Conservation (phyloP, 2,113 vertebrate genomes). For the Pandion haliaetus region DNA sequence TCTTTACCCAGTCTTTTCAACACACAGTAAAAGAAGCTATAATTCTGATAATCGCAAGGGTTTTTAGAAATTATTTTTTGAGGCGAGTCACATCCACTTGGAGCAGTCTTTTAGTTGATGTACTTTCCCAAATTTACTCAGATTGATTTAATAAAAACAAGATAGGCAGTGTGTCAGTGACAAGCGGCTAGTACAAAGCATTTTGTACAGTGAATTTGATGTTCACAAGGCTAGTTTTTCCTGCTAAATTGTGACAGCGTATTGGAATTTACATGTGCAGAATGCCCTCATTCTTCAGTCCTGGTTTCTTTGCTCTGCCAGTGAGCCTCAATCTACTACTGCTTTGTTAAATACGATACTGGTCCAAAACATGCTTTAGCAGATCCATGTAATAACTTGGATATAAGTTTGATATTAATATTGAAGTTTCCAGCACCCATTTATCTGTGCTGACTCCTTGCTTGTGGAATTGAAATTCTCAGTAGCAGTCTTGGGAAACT, state of each 20-base stretch:
- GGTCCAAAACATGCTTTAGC: not conserved
- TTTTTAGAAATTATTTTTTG: slow-evolving; percentile 44
- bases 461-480: not conserved
- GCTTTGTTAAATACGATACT: not conserved
- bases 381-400: not conserved
- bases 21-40: slow-evolving; percentile 16
- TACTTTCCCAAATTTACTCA: slow-evolving; percentile 40
- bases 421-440: not conserved
- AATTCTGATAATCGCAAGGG: slow-evolving; percentile 44
- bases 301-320: not conserved
- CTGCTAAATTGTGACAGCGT: not conserved
- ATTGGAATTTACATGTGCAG: not conserved
- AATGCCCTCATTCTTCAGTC: not conserved
- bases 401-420: not conserved
- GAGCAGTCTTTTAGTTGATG: slow-evolving; percentile 58
- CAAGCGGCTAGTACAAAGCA: slow-evolving; percentile 27
- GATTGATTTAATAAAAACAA: slow-evolving; percentile 54
- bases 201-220: slow-evolving; percentile 10
- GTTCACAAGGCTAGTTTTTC: not conserved
- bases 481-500: not conserved
- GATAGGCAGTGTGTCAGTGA: not conserved
- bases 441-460: not conserved
- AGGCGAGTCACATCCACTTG: slow-evolving; percentile 30
- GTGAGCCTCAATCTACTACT: not conserved
- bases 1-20: slow-evolving; percentile 6